Evolutionary conservation across 2,797 vertebrate species (phyloP), one percentile per base, ranked within the genome.

Genomic region (Vultur gryphus): DNA sequence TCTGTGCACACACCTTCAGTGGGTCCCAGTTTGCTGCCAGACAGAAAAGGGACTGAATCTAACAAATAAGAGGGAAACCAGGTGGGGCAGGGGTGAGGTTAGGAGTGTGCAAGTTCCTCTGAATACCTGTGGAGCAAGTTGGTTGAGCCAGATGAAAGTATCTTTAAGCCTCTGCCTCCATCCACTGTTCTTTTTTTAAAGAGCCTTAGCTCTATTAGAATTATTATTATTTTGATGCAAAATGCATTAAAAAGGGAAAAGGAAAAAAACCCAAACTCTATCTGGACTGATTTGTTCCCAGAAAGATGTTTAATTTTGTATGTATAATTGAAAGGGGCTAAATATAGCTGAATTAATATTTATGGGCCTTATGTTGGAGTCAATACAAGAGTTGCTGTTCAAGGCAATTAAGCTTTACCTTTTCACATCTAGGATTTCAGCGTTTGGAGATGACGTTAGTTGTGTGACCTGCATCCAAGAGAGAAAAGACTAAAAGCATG

Each of bases 281-380:
- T 95, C 78, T 0, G 16, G 61, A 93, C 93, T 92, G 96, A 94
- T 95, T 96, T 94, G 87, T 95, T 97, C 89, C 76, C 86, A 95
- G 87, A 96, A 95, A 95, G 90, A 93, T 93, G 83, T 96, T 96
- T 87, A 95, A 85, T 96, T 97, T 96, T 87, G 85, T 94, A 89
- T 95, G 93, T 96, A 81, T 95, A 96, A 97, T 97, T 96, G 94
- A 96, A 94, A 96, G 89, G 29, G 49, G 82, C 96, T 97, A 97
- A 97, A 97, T 97, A 97, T 97, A 97, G 91, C 78, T 66, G 14
- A 89, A 96, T 97, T 97, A 97, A 97, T 97, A 97, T 97, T 97
- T 95, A 97, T 97, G 89, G 89, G 48, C 92, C 75, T 93, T 89
- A 64, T 94, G 94, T 85, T 94, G 92, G 87, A 97, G 87, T 94